Evolutionary conservation across 2,113 vertebrate genomes (phyloP).

Genomic region (Brachypteracias leptosomus): DNA sequence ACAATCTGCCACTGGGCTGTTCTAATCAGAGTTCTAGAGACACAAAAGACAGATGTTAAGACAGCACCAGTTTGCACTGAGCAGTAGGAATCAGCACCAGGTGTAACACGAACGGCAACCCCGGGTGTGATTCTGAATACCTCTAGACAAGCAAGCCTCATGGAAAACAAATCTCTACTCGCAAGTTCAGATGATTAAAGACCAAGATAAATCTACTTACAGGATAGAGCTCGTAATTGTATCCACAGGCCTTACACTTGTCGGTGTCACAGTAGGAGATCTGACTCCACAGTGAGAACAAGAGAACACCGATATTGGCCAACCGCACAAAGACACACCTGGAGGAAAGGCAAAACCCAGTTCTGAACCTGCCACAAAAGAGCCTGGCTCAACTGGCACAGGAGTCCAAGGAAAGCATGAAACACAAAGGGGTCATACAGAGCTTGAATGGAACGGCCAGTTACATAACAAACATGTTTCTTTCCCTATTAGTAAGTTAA

Average conservation of each 20-base stretch:
- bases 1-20: not conserved
- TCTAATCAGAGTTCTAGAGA: not conserved
- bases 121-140: not conserved
- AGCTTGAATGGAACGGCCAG: not conserved
- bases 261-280: slow-evolving; percentile 77
- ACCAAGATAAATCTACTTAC: slow-evolving; percentile 74
- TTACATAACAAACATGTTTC: not conserved
- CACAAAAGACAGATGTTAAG: not conserved
- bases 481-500: not conserved
- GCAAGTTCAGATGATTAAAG: not conserved
- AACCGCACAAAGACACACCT: slow-evolving; percentile 94
- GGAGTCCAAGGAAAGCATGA: not conserved
- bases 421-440: not conserved
- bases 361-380: not conserved
- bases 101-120: rapidly evolving
- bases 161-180: not conserved
- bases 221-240: slow-evolving; percentile 87
- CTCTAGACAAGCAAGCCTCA: not conserved
- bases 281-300: slow-evolving; percentile 89
- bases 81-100: not conserved
- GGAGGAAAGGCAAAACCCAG: not conserved
- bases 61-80: not conserved
- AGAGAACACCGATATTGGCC: slow-evolving; percentile 89
- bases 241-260: slow-evolving; percentile 83
- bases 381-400: not conserved